Evolutionary conservation across 2,888 invertebrate species (phyloP).

Genomic region (Euphydryas editha): DNA sequence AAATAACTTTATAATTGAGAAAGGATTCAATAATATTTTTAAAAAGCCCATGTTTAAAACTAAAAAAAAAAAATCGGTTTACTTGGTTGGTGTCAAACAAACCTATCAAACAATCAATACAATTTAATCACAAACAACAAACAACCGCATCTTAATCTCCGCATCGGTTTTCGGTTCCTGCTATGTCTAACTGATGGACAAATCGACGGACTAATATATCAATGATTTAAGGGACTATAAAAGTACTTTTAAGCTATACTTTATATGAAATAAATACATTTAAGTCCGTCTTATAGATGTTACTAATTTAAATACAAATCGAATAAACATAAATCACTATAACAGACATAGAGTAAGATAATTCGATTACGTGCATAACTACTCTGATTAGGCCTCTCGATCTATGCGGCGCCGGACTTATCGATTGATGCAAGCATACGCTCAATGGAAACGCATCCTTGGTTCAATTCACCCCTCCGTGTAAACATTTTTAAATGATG

Average conservation of each 20-base stretch:
- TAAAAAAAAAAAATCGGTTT: too few relatives aligned
- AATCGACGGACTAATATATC: too few relatives aligned
- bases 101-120: too few relatives aligned
- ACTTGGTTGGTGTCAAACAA: too few relatives aligned
- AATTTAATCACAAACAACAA: too few relatives aligned
- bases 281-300: neutral
- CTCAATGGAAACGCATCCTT: conserved; percentile 19
- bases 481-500: neutral
- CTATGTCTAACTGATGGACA: too few relatives aligned
- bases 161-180: too few relatives aligned
- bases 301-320: neutral
- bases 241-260: neutral
- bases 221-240: too few relatives aligned
- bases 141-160: too few relatives aligned
- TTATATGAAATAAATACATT: neutral
- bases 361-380: conserved; percentile 27
- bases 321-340: conserved; percentile 13
- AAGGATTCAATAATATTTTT: too few relatives aligned
- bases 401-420: conserved; percentile 28
- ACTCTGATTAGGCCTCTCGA: conserved; percentile 22
- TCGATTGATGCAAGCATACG: conserved; percentile 33
- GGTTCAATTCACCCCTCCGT: neutral
- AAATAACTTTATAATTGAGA: too few relatives aligned
- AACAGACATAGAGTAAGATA: conserved; percentile 15
- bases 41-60: too few relatives aligned